Base-by-base conservation (phyloP, 2,113 vertebrate species). In the Sorex fumeus region DNA sequence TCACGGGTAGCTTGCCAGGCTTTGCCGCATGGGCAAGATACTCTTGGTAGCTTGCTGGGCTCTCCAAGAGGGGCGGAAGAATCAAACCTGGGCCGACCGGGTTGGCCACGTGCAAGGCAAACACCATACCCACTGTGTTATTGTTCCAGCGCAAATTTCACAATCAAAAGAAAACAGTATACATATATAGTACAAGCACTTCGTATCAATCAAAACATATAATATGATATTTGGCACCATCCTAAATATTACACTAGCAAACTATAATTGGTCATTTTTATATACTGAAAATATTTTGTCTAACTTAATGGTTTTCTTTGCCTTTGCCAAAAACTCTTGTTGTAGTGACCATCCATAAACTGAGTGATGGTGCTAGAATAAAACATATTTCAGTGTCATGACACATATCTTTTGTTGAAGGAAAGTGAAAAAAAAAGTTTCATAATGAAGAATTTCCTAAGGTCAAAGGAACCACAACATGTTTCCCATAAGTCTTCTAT, bases 361-460 rank as follows among this genome's bases (percentile, higher is more conserved):
- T 3, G 43, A 87, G n/a, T 1, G 8, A 8, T 7, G 4, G 32
- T 53, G 76, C 53, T 30, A 21, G 30, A 79, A 15, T 40, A 81
- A 27, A 70, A 85, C 3, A 0, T 25, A 16, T 9, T 28, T 30
- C 45, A 36, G 4, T 8, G 7, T 43, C 32, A 12, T 3, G 78
- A 88, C 15, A 4, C 21, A 64, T 0, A 10, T 8, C 9, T 60
- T 82, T 64, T 18, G n/a, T 1, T 47, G 16, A 21, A 88, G 8
- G 79, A 66, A 91, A 8, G 13, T 69, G 25, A 74, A 47, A 57
- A 47, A 57, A 40, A 10, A 9, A 5, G 36, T 87, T 83, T 9
- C 69, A 40, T 18, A 27, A 64, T n/a, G 70, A 72, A 74, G 28
- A 70, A 43, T 74, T 64, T 84, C 62, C 19, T 43, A 93, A 91